Percentiles rank a stretch among this genome's conserved stretches.
Conservation (phyloP, 2,113 vertebrate genomes). For the Myrmecobius fasciatus region DNA sequence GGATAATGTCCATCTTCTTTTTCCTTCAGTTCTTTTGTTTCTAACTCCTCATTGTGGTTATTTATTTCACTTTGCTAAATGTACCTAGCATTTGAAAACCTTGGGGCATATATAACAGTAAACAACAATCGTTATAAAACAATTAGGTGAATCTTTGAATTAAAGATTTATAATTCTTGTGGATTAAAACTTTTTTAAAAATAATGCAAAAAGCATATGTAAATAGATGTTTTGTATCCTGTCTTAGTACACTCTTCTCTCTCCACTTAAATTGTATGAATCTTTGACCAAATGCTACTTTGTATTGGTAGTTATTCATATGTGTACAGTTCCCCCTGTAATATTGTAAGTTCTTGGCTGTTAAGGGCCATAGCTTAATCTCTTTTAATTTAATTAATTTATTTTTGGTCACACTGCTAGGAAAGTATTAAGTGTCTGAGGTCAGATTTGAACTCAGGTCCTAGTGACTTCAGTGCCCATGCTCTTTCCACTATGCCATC, state of each 20-base stretch:
- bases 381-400: no score
- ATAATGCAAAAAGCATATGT: background rate
- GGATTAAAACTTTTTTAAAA: background rate
- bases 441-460: no score
- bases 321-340: background rate
- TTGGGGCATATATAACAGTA: background rate
- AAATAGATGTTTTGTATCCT: background rate
- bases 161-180: conserved; percentile 6
- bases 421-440: no score
- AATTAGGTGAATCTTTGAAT: conserved; percentile 21
- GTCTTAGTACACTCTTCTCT: background rate
- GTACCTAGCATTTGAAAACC: background rate
- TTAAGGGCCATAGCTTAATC: background rate
- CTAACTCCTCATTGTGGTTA: conserved; percentile 6
- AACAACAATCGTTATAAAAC: background rate
- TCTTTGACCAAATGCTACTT: conserved; percentile 16
- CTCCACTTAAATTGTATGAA: background rate
- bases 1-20: conserved; percentile 37
- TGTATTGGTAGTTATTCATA: background rate
- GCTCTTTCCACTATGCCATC: no score
- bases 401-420: no score
- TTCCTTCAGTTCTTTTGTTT: conserved; percentile 35
- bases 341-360: background rate
- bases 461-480: no score
- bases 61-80: conserved; percentile 22